These are phyloP conservation scores for Benitochromis conjunctus DNA, from an alignment of 2,113 vertebrate genomes.

Conservation along the genomic window DNA sequence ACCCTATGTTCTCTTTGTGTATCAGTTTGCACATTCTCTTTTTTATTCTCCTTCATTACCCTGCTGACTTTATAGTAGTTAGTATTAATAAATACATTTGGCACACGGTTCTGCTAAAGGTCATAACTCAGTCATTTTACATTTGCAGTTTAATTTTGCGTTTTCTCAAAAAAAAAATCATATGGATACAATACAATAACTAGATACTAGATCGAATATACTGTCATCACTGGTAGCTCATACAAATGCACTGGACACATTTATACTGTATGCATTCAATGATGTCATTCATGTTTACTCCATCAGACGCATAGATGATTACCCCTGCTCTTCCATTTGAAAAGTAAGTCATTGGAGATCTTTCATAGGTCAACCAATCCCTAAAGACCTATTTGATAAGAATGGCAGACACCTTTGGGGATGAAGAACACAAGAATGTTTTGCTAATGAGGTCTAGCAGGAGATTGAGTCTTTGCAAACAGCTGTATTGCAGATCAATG, in stretches of 20 bases:
- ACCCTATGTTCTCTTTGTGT: not conserved
- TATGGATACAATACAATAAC: not conserved
- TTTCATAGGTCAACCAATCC: conserved; percentile 75
- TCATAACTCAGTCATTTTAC: not conserved
- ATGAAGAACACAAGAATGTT: conserved; percentile 60
- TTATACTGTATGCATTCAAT: not conserved
- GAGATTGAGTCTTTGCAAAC: conserved; percentile 65
- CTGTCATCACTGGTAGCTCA: not conserved
- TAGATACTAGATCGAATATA: not conserved
- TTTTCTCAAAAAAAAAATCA: not conserved
- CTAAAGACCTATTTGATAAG: conserved; percentile 45
- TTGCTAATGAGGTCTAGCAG: conserved; percentile 75
- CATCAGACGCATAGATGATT: not conserved
- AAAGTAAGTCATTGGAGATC: conserved; percentile 58
- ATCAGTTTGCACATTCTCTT: not conserved
- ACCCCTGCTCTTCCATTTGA: conserved; percentile 24
- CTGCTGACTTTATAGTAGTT: not conserved
- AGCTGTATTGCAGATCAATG: conserved; percentile 47
- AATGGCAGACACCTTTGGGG: conserved; percentile 62
- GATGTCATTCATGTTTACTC: conserved; percentile 32
- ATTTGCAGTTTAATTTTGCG: not conserved
- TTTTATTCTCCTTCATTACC: not conserved
- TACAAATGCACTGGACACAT: not conserved
- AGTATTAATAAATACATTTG: not conserved
- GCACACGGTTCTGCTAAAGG: not conserved